phyloP scores from a whole-genome alignment of 2,113 vertebrate genomes.

The Pygoscelis antarcticus region DNA sequence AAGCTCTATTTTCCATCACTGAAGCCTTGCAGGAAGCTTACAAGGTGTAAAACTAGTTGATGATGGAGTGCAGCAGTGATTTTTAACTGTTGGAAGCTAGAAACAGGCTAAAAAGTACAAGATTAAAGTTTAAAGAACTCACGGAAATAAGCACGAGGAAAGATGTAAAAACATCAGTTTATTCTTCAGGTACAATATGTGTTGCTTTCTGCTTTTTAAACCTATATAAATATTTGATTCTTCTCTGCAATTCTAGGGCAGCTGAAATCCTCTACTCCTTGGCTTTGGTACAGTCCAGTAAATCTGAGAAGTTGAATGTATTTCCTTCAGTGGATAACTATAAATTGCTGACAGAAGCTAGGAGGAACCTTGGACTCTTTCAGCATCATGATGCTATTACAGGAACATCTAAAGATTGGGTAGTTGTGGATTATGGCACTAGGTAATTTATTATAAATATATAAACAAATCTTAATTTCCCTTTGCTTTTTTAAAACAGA shows the following conservation, averaged over 20 bases:
- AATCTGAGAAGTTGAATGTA: slow-evolving; percentile 55
- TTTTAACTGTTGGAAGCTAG: background rate
- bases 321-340: slow-evolving; percentile 84
- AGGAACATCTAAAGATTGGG: slow-evolving; percentile 89
- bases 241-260: slow-evolving; percentile 75
- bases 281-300: slow-evolving; percentile 80
- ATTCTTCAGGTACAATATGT: background rate
- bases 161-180: background rate
- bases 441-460: slow-evolving; percentile 74
- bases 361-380: slow-evolving; percentile 87
- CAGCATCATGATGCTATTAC: slow-evolving; percentile 93
- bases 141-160: rapidly evolving
- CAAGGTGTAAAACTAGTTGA: background rate
- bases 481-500: background rate
- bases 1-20: background rate
- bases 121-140: background rate
- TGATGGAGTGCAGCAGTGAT: background rate
- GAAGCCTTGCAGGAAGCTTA: background rate
- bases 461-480: background rate
- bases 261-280: slow-evolving; percentile 91
- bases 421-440: slow-evolving; percentile 91
- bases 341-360: slow-evolving; percentile 77
- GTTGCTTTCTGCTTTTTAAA: background rate
- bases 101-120: background rate
- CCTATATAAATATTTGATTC: background rate